Evolutionary conservation across 1,140 invertebrate species (phyloP).

Genomic region (Lordiphosa stackelbergi): DNA sequence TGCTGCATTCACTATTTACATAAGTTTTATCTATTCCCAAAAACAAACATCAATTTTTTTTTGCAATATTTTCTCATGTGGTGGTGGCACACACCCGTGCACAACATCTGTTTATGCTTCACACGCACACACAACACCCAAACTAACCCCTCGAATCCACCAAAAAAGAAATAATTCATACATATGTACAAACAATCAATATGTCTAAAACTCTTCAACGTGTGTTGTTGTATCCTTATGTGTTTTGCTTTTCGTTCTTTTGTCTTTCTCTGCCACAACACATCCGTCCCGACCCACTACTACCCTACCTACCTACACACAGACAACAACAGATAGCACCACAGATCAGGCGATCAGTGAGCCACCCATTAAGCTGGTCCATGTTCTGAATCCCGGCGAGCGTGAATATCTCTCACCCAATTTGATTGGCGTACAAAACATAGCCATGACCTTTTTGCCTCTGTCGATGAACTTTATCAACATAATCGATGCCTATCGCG

Average conservation of each 20-base stretch:
- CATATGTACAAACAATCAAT: slow-evolving; percentile 1
- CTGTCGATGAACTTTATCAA: slow-evolving; percentile 70
- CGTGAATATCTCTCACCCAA: slow-evolving; percentile 74
- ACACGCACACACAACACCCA: slow-evolving; percentile 5
- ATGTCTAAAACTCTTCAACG: slow-evolving; percentile 30
- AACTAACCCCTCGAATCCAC: slow-evolving; percentile 27
- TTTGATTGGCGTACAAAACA: slow-evolving; percentile 73
- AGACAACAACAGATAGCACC: slow-evolving; percentile 14
- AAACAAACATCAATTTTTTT: too few species aligned
- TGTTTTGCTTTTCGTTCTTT: slow-evolving; percentile 71
- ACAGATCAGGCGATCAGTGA: slow-evolving; percentile 51
- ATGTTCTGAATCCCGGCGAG: slow-evolving; percentile 71
- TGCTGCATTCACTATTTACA: too few species aligned
- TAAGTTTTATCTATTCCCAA: too few species aligned
- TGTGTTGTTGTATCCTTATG: slow-evolving; percentile 69
- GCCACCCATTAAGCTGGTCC: slow-evolving; percentile 65
- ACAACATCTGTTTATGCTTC: slow-evolving; percentile 6
- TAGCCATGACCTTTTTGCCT: slow-evolving; percentile 72
- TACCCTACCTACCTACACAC: slow-evolving; percentile 5
- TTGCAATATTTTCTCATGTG: neutral
- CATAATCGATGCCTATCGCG: slow-evolving; percentile 69
- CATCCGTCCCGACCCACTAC: slow-evolving; percentile 12
- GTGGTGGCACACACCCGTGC: slow-evolving; percentile 13
- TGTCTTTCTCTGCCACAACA: slow-evolving; percentile 43
- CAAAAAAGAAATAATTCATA: neutral